Percentiles rank a stretch among this genome's conserved stretches.
phyloP scores from a whole-genome alignment of 2,797 vertebrate genomes.

The Eurystomus glaucurus region DNA sequence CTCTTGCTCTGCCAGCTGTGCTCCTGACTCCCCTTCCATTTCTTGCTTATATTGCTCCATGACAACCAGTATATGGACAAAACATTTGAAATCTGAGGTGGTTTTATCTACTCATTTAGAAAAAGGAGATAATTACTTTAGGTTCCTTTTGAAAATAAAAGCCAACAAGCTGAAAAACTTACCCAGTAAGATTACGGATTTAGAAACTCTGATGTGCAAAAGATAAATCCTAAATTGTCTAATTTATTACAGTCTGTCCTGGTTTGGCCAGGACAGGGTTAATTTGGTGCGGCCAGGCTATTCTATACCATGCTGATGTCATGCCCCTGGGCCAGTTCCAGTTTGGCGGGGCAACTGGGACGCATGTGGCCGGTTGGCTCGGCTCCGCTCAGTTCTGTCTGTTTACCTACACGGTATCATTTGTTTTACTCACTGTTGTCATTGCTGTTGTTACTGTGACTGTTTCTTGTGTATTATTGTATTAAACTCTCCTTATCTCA shows the following conservation, averaged over 20 bases:
- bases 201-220: not conserved
- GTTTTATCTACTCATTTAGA: not conserved
- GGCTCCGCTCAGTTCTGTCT: no score
- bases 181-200: not conserved
- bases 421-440: no score
- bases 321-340: no score
- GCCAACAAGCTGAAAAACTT: not conserved
- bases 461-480: no score
- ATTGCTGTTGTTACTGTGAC: no score
- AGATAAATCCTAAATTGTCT: not conserved
- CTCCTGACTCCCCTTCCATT: not conserved
- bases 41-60: not conserved
- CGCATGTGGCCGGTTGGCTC: no score
- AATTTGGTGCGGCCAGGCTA: no score
- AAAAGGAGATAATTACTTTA: not conserved
- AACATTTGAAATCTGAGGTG: not conserved
- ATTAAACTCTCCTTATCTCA: no score
- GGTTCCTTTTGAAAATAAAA: not conserved
- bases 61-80: not conserved
- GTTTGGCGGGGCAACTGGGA: no score
- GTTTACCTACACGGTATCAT: no score
- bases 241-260: not conserved
- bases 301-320: no score
- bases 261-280: no score
- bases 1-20: not conserved